Conservation (phyloP, 1,140 invertebrate species). For the Colletes gigas region DNA sequence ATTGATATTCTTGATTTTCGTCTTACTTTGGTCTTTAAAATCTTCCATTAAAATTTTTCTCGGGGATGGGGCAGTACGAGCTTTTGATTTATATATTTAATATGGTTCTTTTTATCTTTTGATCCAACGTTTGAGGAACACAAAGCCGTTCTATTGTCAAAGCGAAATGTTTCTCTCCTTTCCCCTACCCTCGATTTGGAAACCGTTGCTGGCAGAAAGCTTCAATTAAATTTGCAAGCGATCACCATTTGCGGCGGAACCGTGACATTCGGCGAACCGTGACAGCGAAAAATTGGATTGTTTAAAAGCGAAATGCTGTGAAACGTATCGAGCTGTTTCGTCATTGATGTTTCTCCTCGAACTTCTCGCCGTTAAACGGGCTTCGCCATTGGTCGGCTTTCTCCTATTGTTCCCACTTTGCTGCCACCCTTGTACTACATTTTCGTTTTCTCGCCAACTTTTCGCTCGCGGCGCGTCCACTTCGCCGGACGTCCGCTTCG, state of each 20-base stretch:
- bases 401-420: neutral
- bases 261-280: slow-evolving; percentile 2
- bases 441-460: neutral
- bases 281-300: slow-evolving; percentile 2
- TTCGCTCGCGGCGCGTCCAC: neutral
- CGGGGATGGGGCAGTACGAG: no score
- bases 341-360: neutral
- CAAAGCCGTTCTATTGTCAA: neutral
- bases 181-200: neutral
- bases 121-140: no score
- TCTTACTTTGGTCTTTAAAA: no score
- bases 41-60: no score
- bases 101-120: no score
- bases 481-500: neutral
- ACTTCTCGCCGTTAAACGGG: neutral
- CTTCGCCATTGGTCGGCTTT: neutral
- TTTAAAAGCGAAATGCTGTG: slow-evolving; percentile 1
- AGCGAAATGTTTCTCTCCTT: neutral
- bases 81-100: no score
- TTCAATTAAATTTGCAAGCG: slow-evolving; percentile 37
- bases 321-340: neutral
- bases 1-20: no score
- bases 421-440: neutral
- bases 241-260: slow-evolving; percentile 8
- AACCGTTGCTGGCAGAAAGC: neutral